Conservation (phyloP, 2,113 vertebrate genomes). For the Psammodynastes pulverulentus region DNA sequence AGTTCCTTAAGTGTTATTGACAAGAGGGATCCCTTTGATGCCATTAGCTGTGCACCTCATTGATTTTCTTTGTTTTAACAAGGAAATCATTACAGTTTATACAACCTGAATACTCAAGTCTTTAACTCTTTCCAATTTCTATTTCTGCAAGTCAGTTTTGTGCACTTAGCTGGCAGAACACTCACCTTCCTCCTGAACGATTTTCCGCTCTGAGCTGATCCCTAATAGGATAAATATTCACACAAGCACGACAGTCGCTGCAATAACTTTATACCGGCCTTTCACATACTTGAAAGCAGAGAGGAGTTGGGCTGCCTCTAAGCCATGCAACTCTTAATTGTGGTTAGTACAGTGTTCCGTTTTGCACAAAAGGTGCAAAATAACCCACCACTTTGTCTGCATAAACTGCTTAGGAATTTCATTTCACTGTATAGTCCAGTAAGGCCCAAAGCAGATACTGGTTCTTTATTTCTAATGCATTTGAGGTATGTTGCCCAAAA, state of each 20-base stretch:
- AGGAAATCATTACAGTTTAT: constrained; percentile 44
- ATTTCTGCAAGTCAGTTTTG: neutral
- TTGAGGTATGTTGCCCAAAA: neutral
- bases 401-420: neutral
- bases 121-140: constrained; percentile 11
- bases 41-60: constrained; percentile 1
- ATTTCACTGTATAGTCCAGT: neutral
- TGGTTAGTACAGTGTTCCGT: neutral
- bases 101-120: neutral
- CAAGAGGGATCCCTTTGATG: constrained; percentile 35
- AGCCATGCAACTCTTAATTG: neutral
- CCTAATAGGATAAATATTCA: neutral
- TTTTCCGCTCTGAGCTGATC: neutral
- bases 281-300: neutral
- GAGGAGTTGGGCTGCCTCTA: neutral
- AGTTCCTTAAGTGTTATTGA: constrained; percentile 41
- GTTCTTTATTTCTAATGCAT: neutral
- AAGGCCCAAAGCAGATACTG: neutral
- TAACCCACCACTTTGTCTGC: neutral
- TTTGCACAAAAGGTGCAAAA: neutral
- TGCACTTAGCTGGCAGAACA: neutral
- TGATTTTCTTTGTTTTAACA: constrained; percentile 46
- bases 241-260: neutral
- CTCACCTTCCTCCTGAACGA: neutral
- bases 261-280: neutral